Base-by-base conservation (phyloP, 2,888 invertebrate species). In the Synergus itoensis region DNA sequence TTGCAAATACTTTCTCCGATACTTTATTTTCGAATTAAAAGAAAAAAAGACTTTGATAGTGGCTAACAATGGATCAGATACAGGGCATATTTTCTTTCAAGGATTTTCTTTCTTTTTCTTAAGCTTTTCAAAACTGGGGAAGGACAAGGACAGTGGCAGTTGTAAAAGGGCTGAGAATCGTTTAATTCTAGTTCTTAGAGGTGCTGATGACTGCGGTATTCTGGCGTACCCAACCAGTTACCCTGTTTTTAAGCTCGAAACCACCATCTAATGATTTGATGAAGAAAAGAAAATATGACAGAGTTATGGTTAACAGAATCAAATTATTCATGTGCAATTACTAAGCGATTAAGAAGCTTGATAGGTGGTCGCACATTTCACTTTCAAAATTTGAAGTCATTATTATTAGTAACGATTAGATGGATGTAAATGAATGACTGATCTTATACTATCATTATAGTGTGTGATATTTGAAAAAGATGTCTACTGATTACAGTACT, bases 1-100 rank as follows among this genome's bases (percentile, higher is more conserved):
- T 67, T 77, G 41, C 67, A 43, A 53, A 81, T 67, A 81, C n/a
- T 62, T 21, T 81, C 77, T 57, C 45, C 60, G 60, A 18, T 57
- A 69, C 60, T 77, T 63, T 73, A 28, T 60, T 36, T 5, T 21
- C 28, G 62, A 36, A 21, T 45, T 67, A 3, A 5, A 36, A 69
- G 36, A 45, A 67, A 48, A 36, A 16, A 48, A 28, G 14, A 73
- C 73, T 73, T 21, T 73, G 53, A 53, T 36, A 53, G 36, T 53
- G 73, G 73, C 73, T 73, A 53, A 73, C 53, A 73, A 53, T 73
- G 16, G 28, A 53, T 45, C 12, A 67, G 21, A 67, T 21, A 45
- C 36, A 53, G 53, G 48, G 18, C 36, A 73, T 53, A 16, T 9
- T 16, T 69, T 21, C n/a, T 73, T 36, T 7, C 5, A 69, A 69